Evolutionary conservation across 2,113 vertebrate genomes (phyloP).

Genomic region (Hipposideros armiger): DNA sequence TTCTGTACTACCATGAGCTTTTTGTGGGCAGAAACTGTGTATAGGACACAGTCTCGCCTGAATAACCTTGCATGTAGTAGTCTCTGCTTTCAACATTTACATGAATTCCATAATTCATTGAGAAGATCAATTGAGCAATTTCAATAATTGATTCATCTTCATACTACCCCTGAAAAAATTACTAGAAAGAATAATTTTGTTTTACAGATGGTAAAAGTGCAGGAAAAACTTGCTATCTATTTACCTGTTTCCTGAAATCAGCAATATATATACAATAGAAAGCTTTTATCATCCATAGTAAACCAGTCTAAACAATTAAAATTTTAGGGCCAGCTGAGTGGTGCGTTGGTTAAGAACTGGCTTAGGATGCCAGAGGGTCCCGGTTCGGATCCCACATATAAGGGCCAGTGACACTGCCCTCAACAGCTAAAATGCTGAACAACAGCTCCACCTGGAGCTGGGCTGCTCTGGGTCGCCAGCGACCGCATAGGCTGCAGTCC

Average conservation of each 20-base stretch:
- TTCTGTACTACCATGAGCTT: neutral
- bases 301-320: conserved; percentile 19
- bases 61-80: neutral
- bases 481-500: too few relatives aligned
- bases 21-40: neutral
- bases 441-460: too few relatives aligned
- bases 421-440: too few relatives aligned
- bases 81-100: conserved; percentile 45
- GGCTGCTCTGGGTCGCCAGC: too few relatives aligned
- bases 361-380: too few relatives aligned
- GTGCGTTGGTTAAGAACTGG: too few relatives aligned
- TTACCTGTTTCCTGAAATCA: conserved; percentile 36
- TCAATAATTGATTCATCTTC: conserved; percentile 40
- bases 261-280: neutral
- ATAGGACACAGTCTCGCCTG: neutral
- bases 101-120: conserved; percentile 10
- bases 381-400: too few relatives aligned
- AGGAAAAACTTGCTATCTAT: conserved; percentile 9
- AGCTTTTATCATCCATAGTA: neutral
- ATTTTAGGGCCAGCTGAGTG: too few relatives aligned
- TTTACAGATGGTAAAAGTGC: conserved; percentile 30
- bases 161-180: neutral
- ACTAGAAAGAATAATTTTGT: conserved; percentile 54
- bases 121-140: neutral
- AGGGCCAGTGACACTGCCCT: too few relatives aligned